A percentile compares a stretch with the other conserved stretches of the same genome.
phyloP scores from a whole-genome alignment of 2,113 vertebrate species.

The Camarhynchus parvulus region DNA sequence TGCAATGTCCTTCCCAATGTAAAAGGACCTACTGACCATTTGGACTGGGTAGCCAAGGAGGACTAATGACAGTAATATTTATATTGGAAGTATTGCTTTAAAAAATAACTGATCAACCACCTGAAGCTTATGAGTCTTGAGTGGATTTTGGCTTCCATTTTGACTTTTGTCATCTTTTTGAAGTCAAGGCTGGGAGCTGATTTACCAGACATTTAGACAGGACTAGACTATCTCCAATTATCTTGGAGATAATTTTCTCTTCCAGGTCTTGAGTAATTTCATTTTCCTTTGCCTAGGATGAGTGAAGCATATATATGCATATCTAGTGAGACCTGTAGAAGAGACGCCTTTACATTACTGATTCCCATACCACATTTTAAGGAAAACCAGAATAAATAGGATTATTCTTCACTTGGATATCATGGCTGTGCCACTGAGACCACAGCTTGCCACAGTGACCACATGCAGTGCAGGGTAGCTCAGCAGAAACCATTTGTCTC shows the following conservation, averaged over 20 bases:
- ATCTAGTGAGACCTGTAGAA: not conserved
- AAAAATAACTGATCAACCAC: not conserved
- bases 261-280: not conserved
- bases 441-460: not conserved
- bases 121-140: not conserved
- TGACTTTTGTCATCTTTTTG: not conserved
- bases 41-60: not conserved
- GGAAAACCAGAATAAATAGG: not conserved
- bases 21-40: not conserved
- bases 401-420: not conserved
- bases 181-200: not conserved
- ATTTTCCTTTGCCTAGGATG: not conserved
- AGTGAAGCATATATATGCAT: not conserved
- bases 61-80: not conserved
- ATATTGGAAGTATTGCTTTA: not conserved
- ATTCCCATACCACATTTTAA: not conserved
- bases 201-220: not conserved
- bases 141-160: not conserved
- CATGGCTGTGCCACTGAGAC: not conserved
- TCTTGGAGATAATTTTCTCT: not conserved
- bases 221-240: not conserved
- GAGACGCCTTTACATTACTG: not conserved
- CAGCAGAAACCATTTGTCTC: not conserved
- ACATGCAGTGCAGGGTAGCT: fast-evolving
- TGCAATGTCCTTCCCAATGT: not conserved